Conservation (phyloP, 2,888 invertebrate species). For the Rhagonycha lutea region DNA sequence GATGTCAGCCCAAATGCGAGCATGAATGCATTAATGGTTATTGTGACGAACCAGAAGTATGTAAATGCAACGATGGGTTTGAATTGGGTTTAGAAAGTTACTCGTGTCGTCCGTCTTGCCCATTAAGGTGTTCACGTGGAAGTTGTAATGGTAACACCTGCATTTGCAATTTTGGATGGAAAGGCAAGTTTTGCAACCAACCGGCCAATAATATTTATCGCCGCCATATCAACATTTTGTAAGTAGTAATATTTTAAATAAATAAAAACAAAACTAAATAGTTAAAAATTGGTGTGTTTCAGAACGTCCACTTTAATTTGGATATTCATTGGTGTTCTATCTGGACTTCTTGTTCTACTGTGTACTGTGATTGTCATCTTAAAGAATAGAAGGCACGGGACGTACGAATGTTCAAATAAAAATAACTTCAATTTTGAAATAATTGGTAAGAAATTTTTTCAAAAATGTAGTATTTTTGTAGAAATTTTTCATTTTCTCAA, state of each 20-base stretch:
- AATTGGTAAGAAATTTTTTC: too few species aligned
- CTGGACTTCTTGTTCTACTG: too few species aligned
- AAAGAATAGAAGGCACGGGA: too few species aligned
- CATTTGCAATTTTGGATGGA: conserved; percentile 59
- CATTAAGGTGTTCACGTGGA: conserved; percentile 41
- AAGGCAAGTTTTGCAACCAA: conserved; percentile 46
- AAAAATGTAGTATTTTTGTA: too few species aligned
- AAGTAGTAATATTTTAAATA: conserved; percentile 6
- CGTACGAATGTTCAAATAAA: too few species aligned
- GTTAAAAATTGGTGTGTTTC: too few species aligned
- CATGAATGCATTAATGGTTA: conserved; percentile 26
- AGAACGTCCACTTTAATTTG: too few species aligned
- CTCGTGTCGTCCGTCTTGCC: conserved; percentile 24
- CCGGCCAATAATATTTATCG: conserved; percentile 25
- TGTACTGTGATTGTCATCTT: too few species aligned
- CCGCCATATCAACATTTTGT: background rate
- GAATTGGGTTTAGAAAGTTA: conserved; percentile 11
- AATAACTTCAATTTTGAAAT: too few species aligned
- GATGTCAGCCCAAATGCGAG: background rate
- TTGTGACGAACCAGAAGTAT: conserved; percentile 31
- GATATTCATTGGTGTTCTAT: too few species aligned
- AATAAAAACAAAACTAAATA: too few species aligned
- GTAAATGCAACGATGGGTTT: conserved; percentile 41
- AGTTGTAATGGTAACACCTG: conserved; percentile 47
- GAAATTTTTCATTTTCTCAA: too few species aligned